phyloP scores from a whole-genome alignment of 2,113 vertebrate species.

The Labrus mixtus region DNA sequence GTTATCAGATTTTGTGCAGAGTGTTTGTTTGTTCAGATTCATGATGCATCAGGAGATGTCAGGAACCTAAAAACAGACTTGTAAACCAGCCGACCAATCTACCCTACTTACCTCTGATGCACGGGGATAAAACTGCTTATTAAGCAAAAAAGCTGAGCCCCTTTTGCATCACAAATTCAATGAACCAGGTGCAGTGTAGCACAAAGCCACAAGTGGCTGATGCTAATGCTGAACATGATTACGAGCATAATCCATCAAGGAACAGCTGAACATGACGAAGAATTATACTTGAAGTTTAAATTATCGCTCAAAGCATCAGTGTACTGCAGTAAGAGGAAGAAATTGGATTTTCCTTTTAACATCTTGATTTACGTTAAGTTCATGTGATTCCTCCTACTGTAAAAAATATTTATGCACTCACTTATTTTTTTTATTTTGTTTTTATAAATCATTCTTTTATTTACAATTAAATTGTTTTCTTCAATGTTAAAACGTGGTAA shows the following conservation, averaged over 20 bases:
- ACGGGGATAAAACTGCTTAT: background rate
- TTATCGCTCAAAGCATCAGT: background rate
- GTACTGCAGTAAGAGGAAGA: background rate
- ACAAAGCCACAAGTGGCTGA: background rate
- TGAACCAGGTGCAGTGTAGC: background rate
- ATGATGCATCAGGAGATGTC: background rate
- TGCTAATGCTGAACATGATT: background rate
- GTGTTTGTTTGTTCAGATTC: slow-evolving; percentile 7
- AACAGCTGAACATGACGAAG: background rate
- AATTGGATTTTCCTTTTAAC: background rate
- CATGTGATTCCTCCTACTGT: background rate
- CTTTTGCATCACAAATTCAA: slow-evolving; percentile 7
- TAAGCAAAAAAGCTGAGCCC: background rate
- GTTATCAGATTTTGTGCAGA: slow-evolving; percentile 13
- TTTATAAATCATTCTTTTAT: too few species aligned
- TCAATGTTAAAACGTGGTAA: too few species aligned
- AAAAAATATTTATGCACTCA: too few species aligned
- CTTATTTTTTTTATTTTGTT: too few species aligned
- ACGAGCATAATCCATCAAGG: background rate
- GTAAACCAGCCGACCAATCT: background rate
- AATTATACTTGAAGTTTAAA: background rate
- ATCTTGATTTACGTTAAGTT: background rate
- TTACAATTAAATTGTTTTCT: too few species aligned
- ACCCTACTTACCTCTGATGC: background rate
- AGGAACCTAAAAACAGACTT: background rate